phyloP scores from a whole-genome alignment of 1,140 invertebrate genomes.

The Neodiprion pinetum region DNA sequence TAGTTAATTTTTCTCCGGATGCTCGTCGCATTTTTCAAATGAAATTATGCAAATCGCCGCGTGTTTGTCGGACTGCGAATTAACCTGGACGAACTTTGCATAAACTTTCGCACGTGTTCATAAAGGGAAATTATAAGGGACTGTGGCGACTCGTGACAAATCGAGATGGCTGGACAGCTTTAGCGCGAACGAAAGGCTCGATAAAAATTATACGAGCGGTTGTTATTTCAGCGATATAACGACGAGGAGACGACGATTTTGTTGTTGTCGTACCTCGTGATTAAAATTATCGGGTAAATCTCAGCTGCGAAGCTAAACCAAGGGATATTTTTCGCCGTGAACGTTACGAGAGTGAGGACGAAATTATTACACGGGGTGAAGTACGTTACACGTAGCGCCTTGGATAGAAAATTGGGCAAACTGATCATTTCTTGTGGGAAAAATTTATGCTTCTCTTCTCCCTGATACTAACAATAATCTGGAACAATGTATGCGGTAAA shows the following conservation, averaged over 20 bases:
- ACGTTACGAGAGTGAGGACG: neutral
- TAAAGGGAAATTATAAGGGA: too few species aligned
- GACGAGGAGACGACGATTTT: neutral
- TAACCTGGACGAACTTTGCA: neutral
- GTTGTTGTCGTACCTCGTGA: neutral
- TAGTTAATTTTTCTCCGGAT: neutral
- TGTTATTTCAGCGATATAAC: neutral
- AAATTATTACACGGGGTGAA: neutral
- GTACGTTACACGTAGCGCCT: neutral
- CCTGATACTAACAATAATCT: too few species aligned
- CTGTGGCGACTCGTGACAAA: too few species aligned
- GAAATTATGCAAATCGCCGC: neutral
- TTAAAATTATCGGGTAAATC: too few species aligned
- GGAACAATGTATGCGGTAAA: too few species aligned
- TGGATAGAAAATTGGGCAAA: neutral
- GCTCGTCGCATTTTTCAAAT: neutral
- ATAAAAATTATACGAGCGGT: neutral
- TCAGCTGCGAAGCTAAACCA: too few species aligned
- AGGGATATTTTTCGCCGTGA: neutral
- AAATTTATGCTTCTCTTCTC: neutral
- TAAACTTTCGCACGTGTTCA: neutral
- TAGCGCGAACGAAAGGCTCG: neutral
- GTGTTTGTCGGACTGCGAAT: neutral
- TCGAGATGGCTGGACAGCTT: neutral
- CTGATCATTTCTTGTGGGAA: neutral